Evolutionary conservation across 2,888 invertebrate species (phyloP).

Genomic region (Oscheius onirici): DNA sequence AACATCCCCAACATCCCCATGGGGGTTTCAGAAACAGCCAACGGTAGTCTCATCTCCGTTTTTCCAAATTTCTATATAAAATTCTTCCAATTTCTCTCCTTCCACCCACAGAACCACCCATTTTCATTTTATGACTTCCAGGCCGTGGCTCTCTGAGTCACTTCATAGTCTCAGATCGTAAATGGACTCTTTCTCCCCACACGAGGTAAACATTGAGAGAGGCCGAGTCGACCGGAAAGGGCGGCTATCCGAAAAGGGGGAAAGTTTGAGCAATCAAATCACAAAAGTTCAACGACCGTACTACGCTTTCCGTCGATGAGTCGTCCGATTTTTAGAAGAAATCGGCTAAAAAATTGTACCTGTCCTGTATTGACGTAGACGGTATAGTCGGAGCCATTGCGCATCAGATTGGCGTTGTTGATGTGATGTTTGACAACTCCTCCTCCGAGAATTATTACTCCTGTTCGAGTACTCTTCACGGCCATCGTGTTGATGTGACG

Average conservation of each 20-base stretch:
- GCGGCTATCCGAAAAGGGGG: background rate
- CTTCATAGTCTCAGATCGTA: background rate
- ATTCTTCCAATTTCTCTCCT: background rate
- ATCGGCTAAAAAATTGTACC: conserved; percentile 33
- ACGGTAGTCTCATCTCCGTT: background rate
- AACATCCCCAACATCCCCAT: too few relatives aligned
- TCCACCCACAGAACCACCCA: background rate
- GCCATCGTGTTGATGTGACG: conserved; percentile 90
- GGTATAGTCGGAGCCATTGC: conserved; percentile 94
- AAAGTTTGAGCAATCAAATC: background rate
- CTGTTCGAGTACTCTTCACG: conserved; percentile 89
- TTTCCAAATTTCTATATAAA: background rate
- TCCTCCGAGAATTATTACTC: conserved; percentile 83
- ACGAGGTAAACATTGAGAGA: background rate
- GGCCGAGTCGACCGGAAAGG: background rate
- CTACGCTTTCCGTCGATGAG: background rate
- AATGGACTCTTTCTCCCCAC: background rate
- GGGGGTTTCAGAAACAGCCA: too few relatives aligned
- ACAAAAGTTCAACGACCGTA: background rate
- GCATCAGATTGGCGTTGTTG: conserved; percentile 98
- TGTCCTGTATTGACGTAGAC: conserved; percentile 89
- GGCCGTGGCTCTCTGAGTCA: conserved; percentile 2
- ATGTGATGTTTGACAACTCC: conserved; percentile 94
- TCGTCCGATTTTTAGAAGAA: background rate
- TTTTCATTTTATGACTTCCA: background rate